Base-by-base conservation (phyloP, 2,888 invertebrate species). In the Campaea margaritaria region DNA sequence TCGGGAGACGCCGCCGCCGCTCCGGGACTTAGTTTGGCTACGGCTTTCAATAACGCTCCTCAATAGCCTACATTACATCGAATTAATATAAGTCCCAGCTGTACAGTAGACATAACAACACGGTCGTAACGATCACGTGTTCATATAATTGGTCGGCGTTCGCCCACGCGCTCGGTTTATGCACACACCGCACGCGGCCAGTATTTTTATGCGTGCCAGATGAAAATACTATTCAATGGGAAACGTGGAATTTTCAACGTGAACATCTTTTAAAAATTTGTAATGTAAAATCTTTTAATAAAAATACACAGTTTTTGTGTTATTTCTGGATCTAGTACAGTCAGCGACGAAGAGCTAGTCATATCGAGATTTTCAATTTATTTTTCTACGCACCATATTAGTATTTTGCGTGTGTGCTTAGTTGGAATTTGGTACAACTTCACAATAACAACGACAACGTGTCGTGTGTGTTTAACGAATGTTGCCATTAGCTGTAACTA, bases 81-180 rank as follows among this genome's bases (percentile, higher is more conserved):
- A 55, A 48, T 58, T 53, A 61, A 65, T 62, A 54, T 36, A 62
- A 58, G 59, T 61, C 56, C 49, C 67, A 67, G 61, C 58, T 64
- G 62, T 67, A 65, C 64, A 68, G 48, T 66, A 69, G 64, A 69
- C 67, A 67, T 55, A 65, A 65, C 64, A 68, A 60, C 69, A 36
- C 58, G 52, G 58, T 60, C 21, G 21, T 21, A 21, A 21, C 52
- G 58, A 63, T 62, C 65, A 68, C 62, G 61, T 68, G 67, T 63
- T 51, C 41, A 36, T 56, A 50, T 53, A 58, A 65, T 61, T 70
- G 57, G 47, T 45, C 56, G 53, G 38, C 43, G 47, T 47, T 63
- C 65, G 57, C 72, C 68, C 53, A 75, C 71, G 68, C 64, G 58
- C 46, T 48, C 44, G 49, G 44, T 48, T 21, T 50, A 34, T 14